These are phyloP conservation scores for Sinhomidia bicolor DNA, from an alignment of 2,888 invertebrate species.

Conservation along the genomic window DNA sequence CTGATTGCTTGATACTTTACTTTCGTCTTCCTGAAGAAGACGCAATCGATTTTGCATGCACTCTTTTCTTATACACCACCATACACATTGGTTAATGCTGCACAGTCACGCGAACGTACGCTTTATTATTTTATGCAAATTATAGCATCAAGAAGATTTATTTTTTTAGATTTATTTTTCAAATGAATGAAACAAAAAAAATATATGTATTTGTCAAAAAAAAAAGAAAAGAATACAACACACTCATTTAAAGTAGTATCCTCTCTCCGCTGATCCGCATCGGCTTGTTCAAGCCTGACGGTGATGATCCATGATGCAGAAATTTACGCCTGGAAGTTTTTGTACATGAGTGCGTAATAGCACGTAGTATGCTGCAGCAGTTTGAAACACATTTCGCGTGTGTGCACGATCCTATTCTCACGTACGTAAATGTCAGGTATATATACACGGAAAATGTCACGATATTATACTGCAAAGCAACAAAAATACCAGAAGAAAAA, in stretches of 20 bases:
- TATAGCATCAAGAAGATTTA: background rate
- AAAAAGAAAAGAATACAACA: too few relatives aligned
- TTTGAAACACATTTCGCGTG: background rate
- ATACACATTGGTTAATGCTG: background rate
- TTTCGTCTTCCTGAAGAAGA: background rate
- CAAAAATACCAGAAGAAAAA: too few relatives aligned
- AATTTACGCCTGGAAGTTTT: background rate
- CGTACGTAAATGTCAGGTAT: background rate
- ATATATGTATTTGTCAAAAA: too few relatives aligned
- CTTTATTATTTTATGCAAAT: slow-evolving; percentile 23
- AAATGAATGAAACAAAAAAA: background rate
- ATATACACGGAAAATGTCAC: too few relatives aligned
- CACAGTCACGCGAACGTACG: slow-evolving; percentile 50
- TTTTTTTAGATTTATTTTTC: too few relatives aligned
- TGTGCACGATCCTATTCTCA: background rate
- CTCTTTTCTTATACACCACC: slow-evolving; percentile 61
- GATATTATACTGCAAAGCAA: too few relatives aligned
- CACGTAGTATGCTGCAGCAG: slow-evolving; percentile 11
- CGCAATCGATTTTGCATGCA: slow-evolving; percentile 71
- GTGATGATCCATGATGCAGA: background rate
- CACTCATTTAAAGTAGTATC: too few relatives aligned
- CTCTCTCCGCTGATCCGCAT: background rate
- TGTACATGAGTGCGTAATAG: slow-evolving; percentile 36
- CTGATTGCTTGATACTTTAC: background rate
- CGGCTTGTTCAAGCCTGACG: background rate